Evolutionary conservation across 2,888 invertebrate species (phyloP), one percentile per base, ranked within the genome.

Genomic region (Melipona beecheii): DNA sequence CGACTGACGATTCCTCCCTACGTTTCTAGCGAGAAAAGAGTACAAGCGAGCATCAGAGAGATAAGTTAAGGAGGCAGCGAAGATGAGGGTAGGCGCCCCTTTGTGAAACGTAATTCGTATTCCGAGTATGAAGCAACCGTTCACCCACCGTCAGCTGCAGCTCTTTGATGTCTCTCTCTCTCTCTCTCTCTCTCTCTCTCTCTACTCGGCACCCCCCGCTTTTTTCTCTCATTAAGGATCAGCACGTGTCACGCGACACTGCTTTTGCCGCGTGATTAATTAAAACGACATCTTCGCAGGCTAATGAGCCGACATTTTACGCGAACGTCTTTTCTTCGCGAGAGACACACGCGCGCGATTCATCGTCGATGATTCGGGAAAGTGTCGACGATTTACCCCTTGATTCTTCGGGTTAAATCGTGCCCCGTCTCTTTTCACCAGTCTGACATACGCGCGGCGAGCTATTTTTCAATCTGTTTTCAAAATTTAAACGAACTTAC

Each of bases 31-130:
- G 64, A 15, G 17, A 13, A 52, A 50, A 56, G 17, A 24, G 65
- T 19, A n/a, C 17, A 21, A 49, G 24, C 49, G 31, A 52, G 6
- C 1, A 19, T 0, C n/a, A 4, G 27, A 15, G 31, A 27, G 21
- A 50, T 5, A 43, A 69, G 74, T 60, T 36, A 69, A 74, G 17
- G 31, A 21, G 69, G 56, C 43, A 81, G 56, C 49, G 71, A 70
- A 66, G 64, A 49, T 24, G 56, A 76, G 75, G 68, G 71, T 31
- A 68, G 43, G 50, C 69, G 27, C 69, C 58, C 73, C 84, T 84
- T 84, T 84, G 81, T 78, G 78, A 71, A 76, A 79, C 58, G 73
- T 83, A 83, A 86, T 86, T 77, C 82, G 85, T 79, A 79, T 86
- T 85, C 75, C 73, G 50, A 79, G 82, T 74, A 69, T 75, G 73